Evolutionary conservation across 2,113 vertebrate species (phyloP).

Genomic region (Anoplopoma fimbria): DNA sequence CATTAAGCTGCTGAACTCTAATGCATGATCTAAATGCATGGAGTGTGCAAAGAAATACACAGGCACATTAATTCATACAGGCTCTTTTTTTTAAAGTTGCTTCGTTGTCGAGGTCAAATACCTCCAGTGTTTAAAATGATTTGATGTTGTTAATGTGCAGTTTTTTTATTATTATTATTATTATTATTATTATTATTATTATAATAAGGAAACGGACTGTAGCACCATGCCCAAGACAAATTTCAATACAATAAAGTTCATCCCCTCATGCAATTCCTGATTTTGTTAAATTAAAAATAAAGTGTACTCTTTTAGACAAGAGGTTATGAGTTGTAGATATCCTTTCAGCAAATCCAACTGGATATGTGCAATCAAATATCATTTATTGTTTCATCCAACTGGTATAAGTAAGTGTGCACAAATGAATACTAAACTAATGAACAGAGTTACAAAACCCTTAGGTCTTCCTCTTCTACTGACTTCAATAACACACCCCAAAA

Average conservation of each 20-base stretch:
- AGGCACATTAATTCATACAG: neutral
- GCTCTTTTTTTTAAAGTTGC: neutral
- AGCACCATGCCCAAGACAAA: too few species aligned
- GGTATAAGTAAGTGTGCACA: neutral
- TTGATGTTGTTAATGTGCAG: too few species aligned
- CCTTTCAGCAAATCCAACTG: neutral
- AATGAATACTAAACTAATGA: neutral
- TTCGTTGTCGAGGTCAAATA: neutral
- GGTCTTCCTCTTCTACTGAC: neutral
- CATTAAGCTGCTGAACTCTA: neutral
- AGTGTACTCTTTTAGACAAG: neutral
- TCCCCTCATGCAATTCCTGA: neutral
- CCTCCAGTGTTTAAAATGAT: too few species aligned
- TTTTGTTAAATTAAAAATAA: neutral
- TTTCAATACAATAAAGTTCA: too few species aligned
- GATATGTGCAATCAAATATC: neutral
- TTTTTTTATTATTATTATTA: too few species aligned
- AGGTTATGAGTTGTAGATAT: neutral
- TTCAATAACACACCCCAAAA: neutral
- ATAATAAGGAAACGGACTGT: too few species aligned
- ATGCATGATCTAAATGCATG: neutral
- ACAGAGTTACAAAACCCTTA: neutral
- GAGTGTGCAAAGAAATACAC: neutral
- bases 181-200: too few species aligned
- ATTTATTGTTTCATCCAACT: too few species aligned